phyloP scores from a whole-genome alignment of 2,113 vertebrate species.

The Ascaphus truei region DNA sequence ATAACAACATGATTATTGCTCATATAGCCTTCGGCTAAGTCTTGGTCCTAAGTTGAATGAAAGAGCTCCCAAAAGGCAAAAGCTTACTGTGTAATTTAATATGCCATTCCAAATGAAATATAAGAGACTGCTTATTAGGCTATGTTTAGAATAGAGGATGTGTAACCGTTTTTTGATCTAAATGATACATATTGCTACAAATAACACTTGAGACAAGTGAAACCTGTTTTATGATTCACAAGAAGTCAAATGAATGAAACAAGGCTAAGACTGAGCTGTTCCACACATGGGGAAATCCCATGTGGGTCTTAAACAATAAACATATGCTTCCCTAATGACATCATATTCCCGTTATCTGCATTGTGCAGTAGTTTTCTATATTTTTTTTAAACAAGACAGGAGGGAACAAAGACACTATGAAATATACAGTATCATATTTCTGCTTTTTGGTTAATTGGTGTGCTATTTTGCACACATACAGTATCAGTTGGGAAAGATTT shows the following conservation, averaged over 20 bases:
- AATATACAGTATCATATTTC: slow-evolving; percentile 15
- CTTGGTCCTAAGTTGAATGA: slow-evolving; percentile 48
- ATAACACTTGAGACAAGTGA: slow-evolving; percentile 58
- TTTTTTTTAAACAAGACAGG: slow-evolving; percentile 45
- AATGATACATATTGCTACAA: slow-evolving; percentile 62
- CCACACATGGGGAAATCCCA: slow-evolving; percentile 66
- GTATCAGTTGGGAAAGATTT: neutral
- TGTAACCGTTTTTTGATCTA: slow-evolving; percentile 65
- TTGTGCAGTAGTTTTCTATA: slow-evolving; percentile 41
- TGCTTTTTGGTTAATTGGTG: neutral
- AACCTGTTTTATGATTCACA: slow-evolving; percentile 73
- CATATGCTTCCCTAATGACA: slow-evolving; percentile 60
- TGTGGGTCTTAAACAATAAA: slow-evolving; percentile 76
- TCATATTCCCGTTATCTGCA: slow-evolving; percentile 55
- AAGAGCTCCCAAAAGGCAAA: slow-evolving; percentile 60
- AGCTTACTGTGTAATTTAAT: slow-evolving; percentile 74
- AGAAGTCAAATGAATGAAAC: slow-evolving; percentile 71
- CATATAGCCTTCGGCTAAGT: slow-evolving; percentile 58
- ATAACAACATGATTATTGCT: slow-evolving; percentile 63
- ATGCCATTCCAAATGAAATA: slow-evolving; percentile 58
- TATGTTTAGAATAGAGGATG: slow-evolving; percentile 53
- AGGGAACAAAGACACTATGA: slow-evolving; percentile 42
- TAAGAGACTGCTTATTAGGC: slow-evolving; percentile 66
- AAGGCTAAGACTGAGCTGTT: slow-evolving; percentile 55
- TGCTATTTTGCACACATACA: neutral